Base-by-base conservation (phyloP, 2,113 vertebrate species). In the Rhea pennata region DNA sequence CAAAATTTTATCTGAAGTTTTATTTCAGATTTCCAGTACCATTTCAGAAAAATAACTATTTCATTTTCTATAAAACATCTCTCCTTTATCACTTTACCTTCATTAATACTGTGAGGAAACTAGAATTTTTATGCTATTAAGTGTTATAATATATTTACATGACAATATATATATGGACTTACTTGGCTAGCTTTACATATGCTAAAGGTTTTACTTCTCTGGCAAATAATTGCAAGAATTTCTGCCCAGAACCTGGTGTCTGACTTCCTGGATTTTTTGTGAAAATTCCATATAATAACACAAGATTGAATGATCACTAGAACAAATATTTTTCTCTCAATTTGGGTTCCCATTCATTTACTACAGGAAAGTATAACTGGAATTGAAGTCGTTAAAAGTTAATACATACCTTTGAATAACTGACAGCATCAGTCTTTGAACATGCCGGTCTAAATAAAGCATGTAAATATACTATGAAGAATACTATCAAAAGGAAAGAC, bases 131-230 rank as follows among this genome's bases (percentile, higher is more conserved):
- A 48, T 59, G 14, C 6, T 69, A 20, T 21, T 10, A 71, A 66
- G n/a, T 42, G 11, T 9, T 76, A 39, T 17, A 84, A 23, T 24
- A 56, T 8, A 12, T 84, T 87, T 70, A 31, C 12, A 46, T 59
- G 39, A 56, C 26, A 66, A 31, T 1, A 2, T 22, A 50, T 12
- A 2, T 64, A 11, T 17, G 8, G 39, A 50, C 5, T 66, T 70
- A 29, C 7, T 4, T 1, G 1, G 36, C 65, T 56, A n/a, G 29
- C 5, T 4, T 1, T 62, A 8, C 16, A 5, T 14, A 27, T 33
- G 4, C 19, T 12, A 77, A 54, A 77, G 46, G 10, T 17, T 62
- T 13, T 39, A 21, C 53, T 62, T 73, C 6, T 53, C 27, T 46
- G 10, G 15, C 21, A 36, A 15, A 51, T 46, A 44, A 39, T 13